These are phyloP conservation scores for Xenus cinereus DNA, from an alignment of 2,113 vertebrate genomes.

Conservation along the genomic window DNA sequence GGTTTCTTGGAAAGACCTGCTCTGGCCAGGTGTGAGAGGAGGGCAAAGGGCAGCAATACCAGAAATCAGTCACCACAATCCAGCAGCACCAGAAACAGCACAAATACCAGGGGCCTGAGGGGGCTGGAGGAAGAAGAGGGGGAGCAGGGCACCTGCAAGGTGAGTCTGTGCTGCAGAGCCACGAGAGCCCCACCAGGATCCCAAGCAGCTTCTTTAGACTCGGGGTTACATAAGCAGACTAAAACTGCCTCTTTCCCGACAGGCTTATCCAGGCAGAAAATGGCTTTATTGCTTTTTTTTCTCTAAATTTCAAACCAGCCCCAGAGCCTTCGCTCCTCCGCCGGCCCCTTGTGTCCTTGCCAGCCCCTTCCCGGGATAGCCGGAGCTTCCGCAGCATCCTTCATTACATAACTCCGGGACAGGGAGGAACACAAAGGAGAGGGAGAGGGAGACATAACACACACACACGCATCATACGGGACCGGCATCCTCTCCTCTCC, in stretches of 20 bases:
- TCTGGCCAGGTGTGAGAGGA: background rate
- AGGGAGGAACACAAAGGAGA: background rate
- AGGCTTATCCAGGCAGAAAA: slow-evolving; percentile 32
- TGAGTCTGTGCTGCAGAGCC: background rate
- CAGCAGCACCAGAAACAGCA: background rate
- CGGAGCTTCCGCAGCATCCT: background rate
- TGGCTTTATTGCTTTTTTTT: slow-evolving; percentile 17
- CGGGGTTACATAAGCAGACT: slow-evolving; percentile 25
- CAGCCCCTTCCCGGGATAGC: background rate
- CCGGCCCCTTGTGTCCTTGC: background rate
- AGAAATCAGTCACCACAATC: background rate
- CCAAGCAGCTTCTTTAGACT: background rate
- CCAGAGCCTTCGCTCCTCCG: background rate
- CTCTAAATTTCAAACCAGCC: slow-evolving; percentile 29
- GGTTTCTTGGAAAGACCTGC: slow-evolving; percentile 22
- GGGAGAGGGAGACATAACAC: background rate
- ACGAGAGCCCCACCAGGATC: background rate
- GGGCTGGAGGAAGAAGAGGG: background rate
- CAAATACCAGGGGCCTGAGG: background rate
- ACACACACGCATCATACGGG: accelerated
- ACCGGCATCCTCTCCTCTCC: background rate
- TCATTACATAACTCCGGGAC: background rate
- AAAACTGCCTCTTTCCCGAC: background rate
- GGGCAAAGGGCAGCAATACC: background rate
- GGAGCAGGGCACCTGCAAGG: background rate